These are phyloP conservation scores for Encarsia formosa DNA, from an alignment of 2,888 invertebrate species.

Conservation along the genomic window DNA sequence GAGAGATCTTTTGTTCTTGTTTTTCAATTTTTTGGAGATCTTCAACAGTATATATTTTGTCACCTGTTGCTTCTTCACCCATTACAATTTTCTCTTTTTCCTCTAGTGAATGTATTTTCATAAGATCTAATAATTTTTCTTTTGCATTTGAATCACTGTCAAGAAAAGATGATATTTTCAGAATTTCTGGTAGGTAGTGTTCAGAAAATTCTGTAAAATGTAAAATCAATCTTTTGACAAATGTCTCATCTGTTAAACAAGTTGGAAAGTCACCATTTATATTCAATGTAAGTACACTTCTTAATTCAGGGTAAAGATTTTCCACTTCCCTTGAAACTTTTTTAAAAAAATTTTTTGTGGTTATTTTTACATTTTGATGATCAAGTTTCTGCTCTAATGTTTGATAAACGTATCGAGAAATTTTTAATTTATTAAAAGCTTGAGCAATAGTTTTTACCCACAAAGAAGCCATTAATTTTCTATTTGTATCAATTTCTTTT, in stretches of 20 bases:
- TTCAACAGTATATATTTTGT: conserved; percentile 52
- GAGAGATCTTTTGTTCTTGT: conserved; percentile 5
- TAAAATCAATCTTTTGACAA: conserved; percentile 34
- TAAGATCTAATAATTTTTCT: conserved; percentile 33
- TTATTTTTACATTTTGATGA: conserved; percentile 26
- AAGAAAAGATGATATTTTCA: conserved; percentile 38
- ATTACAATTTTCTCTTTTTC: conserved; percentile 33
- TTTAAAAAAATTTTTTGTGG: conserved; percentile 26
- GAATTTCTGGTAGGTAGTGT: conserved; percentile 35
- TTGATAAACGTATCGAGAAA: conserved; percentile 36
- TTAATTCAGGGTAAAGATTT: conserved; percentile 33
- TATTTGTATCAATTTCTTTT: conserved; percentile 41
- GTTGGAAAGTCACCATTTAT: conserved; percentile 31
- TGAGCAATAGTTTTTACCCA: conserved; percentile 56
- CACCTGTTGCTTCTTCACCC: conserved; percentile 16
- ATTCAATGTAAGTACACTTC: conserved; percentile 34
- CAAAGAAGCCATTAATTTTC: conserved; percentile 52
- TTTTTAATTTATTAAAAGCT: conserved; percentile 48
- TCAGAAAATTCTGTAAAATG: conserved; percentile 36
- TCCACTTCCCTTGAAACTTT: conserved; percentile 35
- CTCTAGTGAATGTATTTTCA: conserved; percentile 41
- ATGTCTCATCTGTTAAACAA: conserved; percentile 35
- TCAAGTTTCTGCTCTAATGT: conserved; percentile 36
- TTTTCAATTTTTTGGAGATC: conserved; percentile 45
- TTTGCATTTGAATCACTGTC: conserved; percentile 28